These are phyloP conservation scores for Seriola dumerili DNA, from an alignment of 2,113 vertebrate species.

Conservation along the genomic window DNA sequence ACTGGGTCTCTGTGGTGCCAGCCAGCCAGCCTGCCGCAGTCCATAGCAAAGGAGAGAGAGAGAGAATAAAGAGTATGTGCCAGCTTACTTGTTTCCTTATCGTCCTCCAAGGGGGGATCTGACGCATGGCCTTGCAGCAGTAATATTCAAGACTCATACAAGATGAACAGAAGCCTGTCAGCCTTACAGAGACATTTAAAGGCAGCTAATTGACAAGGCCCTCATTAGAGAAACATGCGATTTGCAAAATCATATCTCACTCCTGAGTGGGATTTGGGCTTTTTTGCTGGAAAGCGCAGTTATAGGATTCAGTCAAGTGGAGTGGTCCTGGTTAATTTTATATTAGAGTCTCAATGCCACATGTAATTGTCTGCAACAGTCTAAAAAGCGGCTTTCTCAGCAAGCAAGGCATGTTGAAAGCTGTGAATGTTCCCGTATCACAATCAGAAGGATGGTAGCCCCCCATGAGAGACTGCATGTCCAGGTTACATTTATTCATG, in stretches of 20 bases:
- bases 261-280: conserved; percentile 12
- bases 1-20: conserved; percentile 78
- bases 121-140: conserved; percentile 60
- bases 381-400: conserved; percentile 13
- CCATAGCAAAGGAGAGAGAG: conserved; percentile 29
- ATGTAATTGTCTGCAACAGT: conserved; percentile 15
- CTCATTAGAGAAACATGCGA: conserved; percentile 18
- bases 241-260: conserved; percentile 41
- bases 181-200: conserved; percentile 32
- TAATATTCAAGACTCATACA: conserved; percentile 53
- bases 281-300: conserved; percentile 24
- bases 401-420: not conserved
- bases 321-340: conserved; percentile 21
- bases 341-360: conserved; percentile 1
- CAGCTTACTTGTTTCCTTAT: conserved; percentile 77
- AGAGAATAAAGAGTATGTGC: conserved; percentile 50
- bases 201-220: conserved; percentile 26
- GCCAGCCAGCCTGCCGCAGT: conserved; percentile 56
- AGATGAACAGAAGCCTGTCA: conserved; percentile 42
- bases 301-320: conserved; percentile 18
- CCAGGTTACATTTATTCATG: not conserved
- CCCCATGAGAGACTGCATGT: not conserved
- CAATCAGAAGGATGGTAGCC: not conserved
- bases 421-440: not conserved
- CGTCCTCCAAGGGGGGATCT: conserved; percentile 70